Evolutionary conservation across 2,797 vertebrate genomes (phyloP).

Genomic region (Acipenser transmontanus): DNA sequence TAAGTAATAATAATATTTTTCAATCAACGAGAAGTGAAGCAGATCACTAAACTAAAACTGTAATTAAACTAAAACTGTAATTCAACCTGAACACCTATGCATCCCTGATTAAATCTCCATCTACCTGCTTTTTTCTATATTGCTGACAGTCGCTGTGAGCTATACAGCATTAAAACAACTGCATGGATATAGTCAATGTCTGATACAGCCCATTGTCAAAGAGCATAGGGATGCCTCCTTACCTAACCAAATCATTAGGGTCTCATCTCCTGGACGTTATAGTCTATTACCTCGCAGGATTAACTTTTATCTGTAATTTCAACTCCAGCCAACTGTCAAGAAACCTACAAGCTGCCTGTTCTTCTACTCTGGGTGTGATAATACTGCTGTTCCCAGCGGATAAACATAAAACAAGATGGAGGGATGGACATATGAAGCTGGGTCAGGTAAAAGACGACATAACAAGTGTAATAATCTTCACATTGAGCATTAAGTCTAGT

Average conservation of each 20-base stretch:
- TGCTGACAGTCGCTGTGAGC: too few relatives aligned
- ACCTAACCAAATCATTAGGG: slow-evolving; percentile 44
- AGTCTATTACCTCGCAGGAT: slow-evolving; percentile 40
- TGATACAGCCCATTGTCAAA: slow-evolving; percentile 23
- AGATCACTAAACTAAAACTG: too few relatives aligned
- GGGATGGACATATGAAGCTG: slow-evolving; percentile 23
- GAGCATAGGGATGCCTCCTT: slow-evolving; percentile 32
- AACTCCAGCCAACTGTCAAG: slow-evolving; percentile 45
- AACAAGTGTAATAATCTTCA: neutral
- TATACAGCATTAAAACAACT: too few relatives aligned
- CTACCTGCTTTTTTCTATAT: too few relatives aligned
- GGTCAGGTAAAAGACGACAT: neutral
- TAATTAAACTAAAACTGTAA: too few relatives aligned
- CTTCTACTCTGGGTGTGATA: slow-evolving; percentile 46
- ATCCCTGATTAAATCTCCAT: too few relatives aligned
- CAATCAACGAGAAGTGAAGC: too few relatives aligned
- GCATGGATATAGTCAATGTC: neutral
- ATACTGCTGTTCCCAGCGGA: slow-evolving; percentile 44
- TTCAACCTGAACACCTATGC: too few relatives aligned
- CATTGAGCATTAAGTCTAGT: neutral
- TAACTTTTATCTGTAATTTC: slow-evolving; percentile 51
- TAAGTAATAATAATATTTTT: too few relatives aligned
- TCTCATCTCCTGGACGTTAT: slow-evolving; percentile 40
- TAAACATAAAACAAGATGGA: slow-evolving; percentile 40
- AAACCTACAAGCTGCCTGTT: slow-evolving; percentile 39